phyloP scores from a whole-genome alignment of 2,113 vertebrate species.

The Tonatia bakeri region DNA sequence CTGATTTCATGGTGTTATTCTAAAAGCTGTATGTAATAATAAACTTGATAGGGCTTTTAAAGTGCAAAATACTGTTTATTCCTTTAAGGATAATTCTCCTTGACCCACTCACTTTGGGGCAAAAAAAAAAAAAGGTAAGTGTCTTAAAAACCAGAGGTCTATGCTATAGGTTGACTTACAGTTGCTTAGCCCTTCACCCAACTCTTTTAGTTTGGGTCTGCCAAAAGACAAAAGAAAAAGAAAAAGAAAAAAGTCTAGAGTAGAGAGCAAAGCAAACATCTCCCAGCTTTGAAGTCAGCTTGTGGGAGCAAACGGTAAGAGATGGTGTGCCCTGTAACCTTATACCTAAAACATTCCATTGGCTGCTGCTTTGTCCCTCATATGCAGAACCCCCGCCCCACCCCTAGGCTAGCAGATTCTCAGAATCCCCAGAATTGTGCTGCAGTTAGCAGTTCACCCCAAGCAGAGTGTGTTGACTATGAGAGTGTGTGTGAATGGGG shows the following conservation, averaged over 20 bases:
- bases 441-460: not conserved
- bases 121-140: not conserved
- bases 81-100: not conserved
- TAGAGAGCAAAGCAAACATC: not conserved
- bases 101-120: not conserved
- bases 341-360: not conserved
- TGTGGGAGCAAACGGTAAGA: not conserved
- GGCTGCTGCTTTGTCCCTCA: not conserved
- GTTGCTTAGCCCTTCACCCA: not conserved
- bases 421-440: not conserved
- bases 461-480: not conserved
- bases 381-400: not conserved
- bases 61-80: not conserved
- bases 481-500: accelerated
- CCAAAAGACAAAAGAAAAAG: not conserved
- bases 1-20: not conserved
- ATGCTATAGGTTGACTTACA: not conserved
- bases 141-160: not conserved
- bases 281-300: not conserved
- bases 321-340: not conserved
- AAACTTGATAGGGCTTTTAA: not conserved
- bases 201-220: not conserved
- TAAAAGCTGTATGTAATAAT: not conserved
- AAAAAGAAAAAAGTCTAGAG: not conserved
- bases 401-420: not conserved